These are phyloP conservation scores for Lithophane leautieri DNA, from an alignment of 2,888 invertebrate species.

Conservation along the genomic window DNA sequence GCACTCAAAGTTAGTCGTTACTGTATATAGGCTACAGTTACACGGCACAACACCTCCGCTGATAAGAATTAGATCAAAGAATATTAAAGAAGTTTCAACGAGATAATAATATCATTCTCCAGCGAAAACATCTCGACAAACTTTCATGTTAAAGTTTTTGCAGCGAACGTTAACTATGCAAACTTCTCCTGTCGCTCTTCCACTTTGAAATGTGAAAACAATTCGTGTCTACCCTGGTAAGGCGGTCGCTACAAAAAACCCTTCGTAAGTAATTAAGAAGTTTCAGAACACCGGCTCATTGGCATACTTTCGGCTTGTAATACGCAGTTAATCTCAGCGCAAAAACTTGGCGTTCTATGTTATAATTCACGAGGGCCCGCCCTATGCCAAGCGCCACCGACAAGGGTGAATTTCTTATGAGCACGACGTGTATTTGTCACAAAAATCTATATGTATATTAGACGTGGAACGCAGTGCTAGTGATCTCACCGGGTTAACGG, in stretches of 20 bases:
- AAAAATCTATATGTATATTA: conserved; percentile 80
- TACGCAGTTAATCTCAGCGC: conserved; percentile 86
- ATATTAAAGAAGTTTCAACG: conserved; percentile 63
- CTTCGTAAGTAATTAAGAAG: conserved; percentile 86
- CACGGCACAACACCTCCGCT: conserved; percentile 34
- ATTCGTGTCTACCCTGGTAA: conserved; percentile 74
- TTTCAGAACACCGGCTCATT: conserved; percentile 84
- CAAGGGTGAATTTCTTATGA: conserved; percentile 87
- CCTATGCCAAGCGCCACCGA: conserved; percentile 78
- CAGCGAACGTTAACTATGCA: conserved; percentile 74
- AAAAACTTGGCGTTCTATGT: conserved; percentile 85
- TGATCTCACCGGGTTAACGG: conserved; percentile 67
- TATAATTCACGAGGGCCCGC: conserved; percentile 84
- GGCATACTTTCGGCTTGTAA: conserved; percentile 87
- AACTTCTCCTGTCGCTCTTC: conserved; percentile 73
- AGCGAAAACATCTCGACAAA: conserved; percentile 67
- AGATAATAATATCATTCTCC: conserved; percentile 67
- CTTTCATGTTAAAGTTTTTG: conserved; percentile 71
- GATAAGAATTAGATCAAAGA: conserved; percentile 56
- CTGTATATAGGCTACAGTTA: conserved; percentile 27
- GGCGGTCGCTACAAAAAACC: conserved; percentile 77
- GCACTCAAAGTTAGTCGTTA: conserved; percentile 26
- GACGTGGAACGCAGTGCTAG: conserved; percentile 63
- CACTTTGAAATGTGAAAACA: conserved; percentile 77
- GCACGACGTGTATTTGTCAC: conserved; percentile 81